These are phyloP conservation scores for Parthenolecanium corni DNA, from an alignment of 2,888 invertebrate species.

Conservation along the genomic window DNA sequence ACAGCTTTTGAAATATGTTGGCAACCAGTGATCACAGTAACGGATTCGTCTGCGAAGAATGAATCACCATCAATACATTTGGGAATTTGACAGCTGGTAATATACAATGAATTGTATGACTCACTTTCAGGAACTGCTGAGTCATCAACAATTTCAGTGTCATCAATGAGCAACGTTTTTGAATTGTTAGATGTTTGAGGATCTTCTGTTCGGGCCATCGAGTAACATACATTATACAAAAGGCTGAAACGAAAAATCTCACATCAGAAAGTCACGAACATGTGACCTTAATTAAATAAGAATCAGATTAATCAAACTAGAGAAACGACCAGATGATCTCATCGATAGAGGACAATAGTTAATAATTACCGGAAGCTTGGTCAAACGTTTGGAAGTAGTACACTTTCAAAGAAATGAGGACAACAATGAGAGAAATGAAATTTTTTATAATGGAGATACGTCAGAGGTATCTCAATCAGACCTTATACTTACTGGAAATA, in stretches of 20 bases:
- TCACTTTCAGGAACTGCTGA: not conserved
- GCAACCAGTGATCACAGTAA: conserved; percentile 39
- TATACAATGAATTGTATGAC: not conserved
- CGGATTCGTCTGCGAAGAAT: not conserved
- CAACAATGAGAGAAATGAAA: no score
- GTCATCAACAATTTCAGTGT: conserved; percentile 1
- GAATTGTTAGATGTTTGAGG: conserved; percentile 4
- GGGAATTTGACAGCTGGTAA: not conserved
- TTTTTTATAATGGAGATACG: no score
- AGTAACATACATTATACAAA: conserved; percentile 25
- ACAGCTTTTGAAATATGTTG: conserved; percentile 58
- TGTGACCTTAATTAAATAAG: no score
- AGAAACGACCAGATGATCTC: not conserved
- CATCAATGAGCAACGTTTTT: not conserved
- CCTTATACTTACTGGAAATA: conserved; percentile 21
- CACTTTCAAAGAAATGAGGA: no score
- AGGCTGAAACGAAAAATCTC: not conserved
- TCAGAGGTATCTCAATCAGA: no score
- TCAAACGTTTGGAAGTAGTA: no score
- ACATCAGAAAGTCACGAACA: not conserved
- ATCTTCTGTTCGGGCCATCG: conserved; percentile 18
- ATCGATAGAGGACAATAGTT: no score
- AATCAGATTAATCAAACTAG: not conserved
- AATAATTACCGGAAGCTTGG: no score
- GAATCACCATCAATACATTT: not conserved